Evolutionary conservation across 2,113 vertebrate species (phyloP).

Genomic region (Aythya baeri): DNA sequence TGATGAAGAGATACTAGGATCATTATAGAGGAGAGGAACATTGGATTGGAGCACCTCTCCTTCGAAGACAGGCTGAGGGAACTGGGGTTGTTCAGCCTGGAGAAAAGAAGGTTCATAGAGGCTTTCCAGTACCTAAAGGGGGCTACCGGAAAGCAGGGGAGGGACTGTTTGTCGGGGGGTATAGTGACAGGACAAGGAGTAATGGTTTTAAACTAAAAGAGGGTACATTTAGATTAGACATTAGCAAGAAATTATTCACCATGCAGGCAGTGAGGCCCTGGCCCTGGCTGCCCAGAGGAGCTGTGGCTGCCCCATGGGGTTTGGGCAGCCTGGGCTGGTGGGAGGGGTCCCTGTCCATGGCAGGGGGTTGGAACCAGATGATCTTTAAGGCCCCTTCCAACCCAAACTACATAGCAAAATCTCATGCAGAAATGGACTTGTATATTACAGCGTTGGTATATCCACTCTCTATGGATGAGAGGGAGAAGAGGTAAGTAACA

Average conservation of each 20-base stretch:
- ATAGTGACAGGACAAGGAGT: background rate
- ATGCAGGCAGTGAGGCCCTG: background rate
- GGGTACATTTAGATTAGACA: background rate
- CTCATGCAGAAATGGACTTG: background rate
- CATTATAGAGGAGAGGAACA: background rate
- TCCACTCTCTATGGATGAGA: background rate
- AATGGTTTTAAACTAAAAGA: background rate
- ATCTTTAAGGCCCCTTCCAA: background rate
- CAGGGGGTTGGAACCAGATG: background rate
- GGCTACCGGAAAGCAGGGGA: background rate
- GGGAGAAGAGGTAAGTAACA: background rate
- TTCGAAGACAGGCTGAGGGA: background rate
- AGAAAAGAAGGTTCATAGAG: background rate
- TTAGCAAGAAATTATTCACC: background rate
- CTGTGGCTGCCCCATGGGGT: background rate
- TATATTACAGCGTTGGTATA: background rate
- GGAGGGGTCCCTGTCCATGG: background rate
- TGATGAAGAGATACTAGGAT: background rate
- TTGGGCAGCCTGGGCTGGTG: background rate
- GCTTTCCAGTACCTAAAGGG: background rate
- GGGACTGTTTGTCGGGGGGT: background rate
- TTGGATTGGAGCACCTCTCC: background rate
- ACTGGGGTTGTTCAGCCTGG: background rate
- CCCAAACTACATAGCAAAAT: background rate
- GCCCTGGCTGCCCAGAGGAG: background rate